Evolutionary conservation across 2,113 vertebrate species (phyloP), one percentile per base, ranked within the genome.

Genomic region (Onychostruthus taczanowskii): DNA sequence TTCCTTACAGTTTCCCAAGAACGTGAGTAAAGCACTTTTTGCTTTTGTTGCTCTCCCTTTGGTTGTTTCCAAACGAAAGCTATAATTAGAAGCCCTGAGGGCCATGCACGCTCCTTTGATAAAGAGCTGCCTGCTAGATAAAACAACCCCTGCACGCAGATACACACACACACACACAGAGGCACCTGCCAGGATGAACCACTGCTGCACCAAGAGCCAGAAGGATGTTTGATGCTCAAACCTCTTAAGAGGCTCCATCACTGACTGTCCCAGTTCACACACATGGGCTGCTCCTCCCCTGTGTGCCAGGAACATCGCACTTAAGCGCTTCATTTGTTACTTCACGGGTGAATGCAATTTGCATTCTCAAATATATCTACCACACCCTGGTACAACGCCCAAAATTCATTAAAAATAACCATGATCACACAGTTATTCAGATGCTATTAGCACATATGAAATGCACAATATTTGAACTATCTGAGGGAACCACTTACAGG

Each of bases 1-100:
- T 82, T 62, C 74, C 68, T 93, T 70, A 56, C 31, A 37, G 89
- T 84, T 96, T 79, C 84, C 82, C 86, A 76, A 89, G 73, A 64
- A 26, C 3, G 2, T 43, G 64, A 76, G 33, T 63, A 86, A 80
- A 90, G 79, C 2, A 6, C 41, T 85, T 69, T 73, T 74, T 39
- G 72, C 89, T 91, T 96, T 95, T 96, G 90, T 93, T 58, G 11
- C 59, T 78, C 83, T 94, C 81, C 55, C 75, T 93, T 93, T 64
- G 63, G 69, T 66, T 93, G 93, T 93, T 93, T 95, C 84, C 96
- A 92, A 97, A 95, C 87, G 85, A 93, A 96, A 93, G 93, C 96
- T 95, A 58, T 96, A 97, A 98, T 97, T 94, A 97, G 96, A 96
- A 93, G 41, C 95, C 95, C 87, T 92, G 39, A 58, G 97, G 90